These are phyloP conservation scores for Coranthus polyacanthus DNA, from an alignment of 2,797 vertebrate genomes.

Conservation along the genomic window DNA sequence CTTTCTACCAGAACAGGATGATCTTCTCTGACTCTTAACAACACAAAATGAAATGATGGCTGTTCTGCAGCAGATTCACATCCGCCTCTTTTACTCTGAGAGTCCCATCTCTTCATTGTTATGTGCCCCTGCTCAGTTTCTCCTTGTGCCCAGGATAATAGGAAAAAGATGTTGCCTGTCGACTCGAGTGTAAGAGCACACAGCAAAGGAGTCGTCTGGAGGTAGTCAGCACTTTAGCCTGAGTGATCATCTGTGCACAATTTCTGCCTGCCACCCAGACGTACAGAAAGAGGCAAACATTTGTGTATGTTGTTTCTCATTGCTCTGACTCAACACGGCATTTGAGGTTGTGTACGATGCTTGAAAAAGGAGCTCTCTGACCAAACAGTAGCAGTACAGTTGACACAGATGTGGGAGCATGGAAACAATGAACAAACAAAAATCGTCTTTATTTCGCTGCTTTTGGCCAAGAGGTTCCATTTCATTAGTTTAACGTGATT, in stretches of 20 bases:
- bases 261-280: conserved; percentile 21
- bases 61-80: background rate
- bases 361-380: background rate
- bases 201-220: conserved; percentile 45
- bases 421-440: conserved; percentile 11
- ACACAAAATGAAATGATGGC: conserved; percentile 25
- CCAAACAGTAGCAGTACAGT: background rate
- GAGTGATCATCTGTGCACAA: conserved; percentile 12
- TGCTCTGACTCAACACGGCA: background rate
- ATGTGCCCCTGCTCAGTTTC: conserved; percentile 25
- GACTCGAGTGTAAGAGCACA: conserved; percentile 38
- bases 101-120: conserved; percentile 21
- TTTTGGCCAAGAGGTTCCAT: background rate
- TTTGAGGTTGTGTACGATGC: background rate
- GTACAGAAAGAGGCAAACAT: background rate
- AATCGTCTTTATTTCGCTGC: background rate
- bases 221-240: conserved; percentile 29
- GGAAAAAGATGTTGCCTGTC: conserved; percentile 69
- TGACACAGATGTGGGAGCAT: background rate
- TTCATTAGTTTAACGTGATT: conserved; percentile 7
- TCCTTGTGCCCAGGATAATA: conserved; percentile 46
- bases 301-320: background rate
- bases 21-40: conserved; percentile 21
- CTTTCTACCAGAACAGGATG: conserved; percentile 10
- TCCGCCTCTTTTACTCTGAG: conserved; percentile 21